Base-by-base conservation (phyloP, 2,888 invertebrate genomes). In the Brachylomia viminalis region DNA sequence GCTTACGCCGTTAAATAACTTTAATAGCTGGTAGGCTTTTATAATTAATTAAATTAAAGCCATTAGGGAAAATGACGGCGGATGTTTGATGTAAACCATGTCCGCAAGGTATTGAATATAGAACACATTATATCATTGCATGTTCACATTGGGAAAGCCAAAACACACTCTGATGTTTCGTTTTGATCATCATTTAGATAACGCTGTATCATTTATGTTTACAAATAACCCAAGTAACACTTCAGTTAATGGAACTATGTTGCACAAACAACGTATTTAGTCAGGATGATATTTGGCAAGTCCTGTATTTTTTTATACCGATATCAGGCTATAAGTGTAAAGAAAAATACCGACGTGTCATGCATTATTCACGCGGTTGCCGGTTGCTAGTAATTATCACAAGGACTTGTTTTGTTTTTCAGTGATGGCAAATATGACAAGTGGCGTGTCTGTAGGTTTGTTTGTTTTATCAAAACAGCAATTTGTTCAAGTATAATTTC, bases 81-180 rank as follows among this genome's bases (percentile, higher is more conserved):
- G 67, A 27, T 73, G 45, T 77, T 78, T 72, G 78, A 79, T 82
- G 73, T 76, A 73, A 82, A 67, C 72, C 72, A 77, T 77, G 76
- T 68, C 87, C 84, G 72, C 72, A 75, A 65, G 82, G 77, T 67
- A 82, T 82, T 80, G 70, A 81, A 80, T 83, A 83, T 82, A 75
- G 78, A 77, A 59, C 62, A 64, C 59, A 71, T 82, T 85, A 73
- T 72, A 68, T 75, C 52, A 82, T 77, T 77, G 72, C 71, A 81
- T 58, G 61, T 59, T 69, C 59, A 72, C 56, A 45, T 73, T 81
- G 52, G 65, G 49, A 71, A 70, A 84, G 59, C 62, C 47, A 79
- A 80, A 83, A 77, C 70, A 80, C 30, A 42, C 52, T 59, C 20
- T 68, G 65, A 72, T 75, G 67, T 68, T 65, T 72, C 58, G 38